phyloP scores from a whole-genome alignment of 1,140 invertebrate species.

The Drosophila auraria region DNA sequence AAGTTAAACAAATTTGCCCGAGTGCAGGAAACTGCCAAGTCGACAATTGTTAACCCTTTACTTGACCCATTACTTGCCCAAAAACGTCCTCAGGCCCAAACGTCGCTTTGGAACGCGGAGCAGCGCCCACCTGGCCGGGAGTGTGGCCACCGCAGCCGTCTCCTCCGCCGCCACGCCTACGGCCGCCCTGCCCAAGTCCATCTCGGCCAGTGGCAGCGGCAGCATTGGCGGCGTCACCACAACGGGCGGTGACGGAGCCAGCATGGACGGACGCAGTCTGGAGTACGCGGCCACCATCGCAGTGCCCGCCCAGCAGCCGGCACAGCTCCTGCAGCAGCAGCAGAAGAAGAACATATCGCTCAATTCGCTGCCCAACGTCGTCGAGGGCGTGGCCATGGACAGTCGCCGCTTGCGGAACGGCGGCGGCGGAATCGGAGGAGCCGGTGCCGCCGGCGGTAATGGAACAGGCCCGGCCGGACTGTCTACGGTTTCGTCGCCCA shows the following conservation, averaged over 20 bases:
- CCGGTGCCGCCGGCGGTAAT: slow-evolving; percentile 3
- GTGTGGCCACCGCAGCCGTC: slow-evolving; percentile 42
- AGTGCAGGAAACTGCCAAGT: background rate
- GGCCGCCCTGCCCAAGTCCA: slow-evolving; percentile 67
- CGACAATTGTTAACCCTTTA: slow-evolving; percentile 15
- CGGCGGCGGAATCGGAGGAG: slow-evolving; percentile 20
- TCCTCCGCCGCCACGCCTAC: slow-evolving; percentile 31
- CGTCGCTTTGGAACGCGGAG: slow-evolving; percentile 81
- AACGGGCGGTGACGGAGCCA: slow-evolving; percentile 49
- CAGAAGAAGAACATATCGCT: slow-evolving; percentile 81
- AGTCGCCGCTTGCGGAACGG: slow-evolving; percentile 58
- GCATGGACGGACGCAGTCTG: slow-evolving; percentile 68
- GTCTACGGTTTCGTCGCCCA: slow-evolving; percentile 77
- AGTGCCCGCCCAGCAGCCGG: slow-evolving; percentile 57
- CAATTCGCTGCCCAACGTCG: slow-evolving; percentile 79
- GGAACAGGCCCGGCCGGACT: slow-evolving; percentile 44
- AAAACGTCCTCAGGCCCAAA: slow-evolving; percentile 59
- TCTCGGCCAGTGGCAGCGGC: slow-evolving; percentile 70
- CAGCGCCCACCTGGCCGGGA: slow-evolving; percentile 67
- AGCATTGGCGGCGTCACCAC: slow-evolving; percentile 45
- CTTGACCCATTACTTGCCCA: slow-evolving; percentile 9
- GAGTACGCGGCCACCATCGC: slow-evolving; percentile 60
- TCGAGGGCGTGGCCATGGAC: slow-evolving; percentile 77
- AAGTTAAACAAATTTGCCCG: background rate
- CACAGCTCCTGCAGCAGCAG: slow-evolving; percentile 73